Percentiles rank a stretch among this genome's conserved stretches.
Evolutionary conservation across 1,140 invertebrate species (phyloP).

Genomic region (Leptopilina boulardi): DNA sequence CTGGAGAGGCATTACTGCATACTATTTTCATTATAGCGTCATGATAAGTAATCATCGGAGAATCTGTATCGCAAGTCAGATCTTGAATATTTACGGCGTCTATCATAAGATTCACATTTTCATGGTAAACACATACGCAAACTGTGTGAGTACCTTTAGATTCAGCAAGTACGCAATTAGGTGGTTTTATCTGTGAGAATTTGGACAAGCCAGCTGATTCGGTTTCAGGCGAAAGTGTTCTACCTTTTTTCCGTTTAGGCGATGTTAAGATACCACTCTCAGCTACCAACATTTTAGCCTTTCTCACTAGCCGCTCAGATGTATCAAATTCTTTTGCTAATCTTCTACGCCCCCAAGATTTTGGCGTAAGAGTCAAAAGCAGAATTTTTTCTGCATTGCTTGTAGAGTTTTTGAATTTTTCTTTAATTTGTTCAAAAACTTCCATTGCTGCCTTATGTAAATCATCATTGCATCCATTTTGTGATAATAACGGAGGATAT

Average conservation of each 20-base stretch:
- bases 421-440: not conserved
- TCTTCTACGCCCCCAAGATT: not conserved
- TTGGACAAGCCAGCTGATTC: not conserved
- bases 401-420: not conserved
- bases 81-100: not conserved
- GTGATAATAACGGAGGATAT: not conserved
- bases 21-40: not conserved
- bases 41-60: not conserved
- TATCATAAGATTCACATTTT: constrained; percentile 23
- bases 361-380: not conserved
- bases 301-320: not conserved
- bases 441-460: not conserved
- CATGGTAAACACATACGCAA: constrained; percentile 6
- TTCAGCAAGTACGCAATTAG: constrained; percentile 4
- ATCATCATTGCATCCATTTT: not conserved
- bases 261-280: not conserved
- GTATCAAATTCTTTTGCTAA: not conserved
- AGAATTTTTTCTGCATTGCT: not conserved
- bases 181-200: constrained; percentile 23
- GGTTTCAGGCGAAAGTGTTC: not conserved
- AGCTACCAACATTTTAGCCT: not conserved
- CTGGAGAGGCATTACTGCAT: not conserved
- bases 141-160: not conserved
- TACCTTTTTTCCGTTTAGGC: not conserved
- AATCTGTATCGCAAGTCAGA: not conserved